Evolutionary conservation across 2,113 vertebrate species (phyloP).

Genomic region (Antechinus flavipes): DNA sequence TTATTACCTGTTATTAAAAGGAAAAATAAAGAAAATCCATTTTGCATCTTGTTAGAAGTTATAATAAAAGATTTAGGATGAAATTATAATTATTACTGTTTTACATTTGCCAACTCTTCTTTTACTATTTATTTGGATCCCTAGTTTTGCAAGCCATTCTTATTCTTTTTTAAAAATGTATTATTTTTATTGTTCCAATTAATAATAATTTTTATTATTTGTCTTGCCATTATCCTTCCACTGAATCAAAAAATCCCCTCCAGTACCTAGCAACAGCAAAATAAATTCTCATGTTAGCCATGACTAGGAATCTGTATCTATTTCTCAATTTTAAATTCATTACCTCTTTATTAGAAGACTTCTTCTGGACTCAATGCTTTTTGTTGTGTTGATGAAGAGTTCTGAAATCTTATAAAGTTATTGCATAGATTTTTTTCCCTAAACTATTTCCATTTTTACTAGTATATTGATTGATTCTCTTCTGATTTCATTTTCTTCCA

Average conservation of each 20-base stretch:
- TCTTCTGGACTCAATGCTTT: not conserved
- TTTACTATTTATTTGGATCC: not conserved
- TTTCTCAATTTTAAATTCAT: not conserved
- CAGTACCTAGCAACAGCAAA: not conserved
- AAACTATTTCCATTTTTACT: not conserved
- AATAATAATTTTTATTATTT: not conserved
- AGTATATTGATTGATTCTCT: not conserved
- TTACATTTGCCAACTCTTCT: not conserved
- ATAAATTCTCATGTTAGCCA: not conserved
- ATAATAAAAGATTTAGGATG: not conserved
- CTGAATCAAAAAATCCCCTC: not conserved
- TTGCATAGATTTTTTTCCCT: not conserved
- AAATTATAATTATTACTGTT: not conserved
- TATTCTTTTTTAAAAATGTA: not conserved
- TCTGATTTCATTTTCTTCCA: not conserved
- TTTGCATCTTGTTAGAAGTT: not conserved
- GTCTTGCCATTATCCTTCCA: not conserved
- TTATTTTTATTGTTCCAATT: not conserved
- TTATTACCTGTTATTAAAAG: not conserved
- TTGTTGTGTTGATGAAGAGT: not conserved
- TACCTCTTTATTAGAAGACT: not conserved
- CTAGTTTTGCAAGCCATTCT: not conserved
- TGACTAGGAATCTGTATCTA: not conserved
- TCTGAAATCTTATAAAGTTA: not conserved
- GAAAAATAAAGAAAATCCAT: not conserved